Conservation (phyloP, 2,888 invertebrate species). For the Pecten maximus region DNA sequence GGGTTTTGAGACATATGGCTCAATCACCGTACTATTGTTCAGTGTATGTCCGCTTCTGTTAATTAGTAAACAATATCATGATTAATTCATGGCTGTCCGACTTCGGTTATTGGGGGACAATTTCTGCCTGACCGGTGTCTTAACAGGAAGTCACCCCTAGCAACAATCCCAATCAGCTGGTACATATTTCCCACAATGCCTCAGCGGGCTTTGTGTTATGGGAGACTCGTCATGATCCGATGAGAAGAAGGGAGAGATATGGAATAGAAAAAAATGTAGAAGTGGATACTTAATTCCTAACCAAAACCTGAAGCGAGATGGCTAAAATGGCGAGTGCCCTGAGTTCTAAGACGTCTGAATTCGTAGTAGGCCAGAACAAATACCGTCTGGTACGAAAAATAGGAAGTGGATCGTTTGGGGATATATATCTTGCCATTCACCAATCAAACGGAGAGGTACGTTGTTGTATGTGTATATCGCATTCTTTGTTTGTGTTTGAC, state of each 20-base stretch:
- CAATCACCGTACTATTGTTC: not conserved
- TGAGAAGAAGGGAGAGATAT: constrained; percentile 23
- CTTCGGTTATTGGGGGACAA: not conserved
- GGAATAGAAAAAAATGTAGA: constrained; percentile 24
- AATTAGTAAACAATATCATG: constrained; percentile 5
- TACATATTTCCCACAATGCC: constrained; percentile 52
- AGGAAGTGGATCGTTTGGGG: constrained; percentile 82
- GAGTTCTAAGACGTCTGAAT: constrained; percentile 77
- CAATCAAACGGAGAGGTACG: constrained; percentile 81
- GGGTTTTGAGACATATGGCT: not conserved
- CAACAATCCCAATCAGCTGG: constrained; percentile 55
- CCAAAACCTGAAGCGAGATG: constrained; percentile 39
- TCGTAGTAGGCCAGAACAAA: constrained; percentile 79
- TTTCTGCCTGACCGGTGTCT: constrained; percentile 32
- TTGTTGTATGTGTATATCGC: constrained; percentile 37
- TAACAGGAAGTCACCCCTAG: constrained; percentile 47
- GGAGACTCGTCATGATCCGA: constrained; percentile 27
- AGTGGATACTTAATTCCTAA: not conserved
- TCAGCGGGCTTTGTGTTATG: constrained; percentile 36
- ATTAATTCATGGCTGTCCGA: not conserved
- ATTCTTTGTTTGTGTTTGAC: constrained; percentile 36
- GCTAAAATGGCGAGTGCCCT: constrained; percentile 69
- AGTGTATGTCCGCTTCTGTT: not conserved
- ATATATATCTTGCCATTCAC: constrained; percentile 82
- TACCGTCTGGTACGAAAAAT: constrained; percentile 82